phyloP scores from a whole-genome alignment of 2,797 vertebrate species.

The Calcarius lapponicus region DNA sequence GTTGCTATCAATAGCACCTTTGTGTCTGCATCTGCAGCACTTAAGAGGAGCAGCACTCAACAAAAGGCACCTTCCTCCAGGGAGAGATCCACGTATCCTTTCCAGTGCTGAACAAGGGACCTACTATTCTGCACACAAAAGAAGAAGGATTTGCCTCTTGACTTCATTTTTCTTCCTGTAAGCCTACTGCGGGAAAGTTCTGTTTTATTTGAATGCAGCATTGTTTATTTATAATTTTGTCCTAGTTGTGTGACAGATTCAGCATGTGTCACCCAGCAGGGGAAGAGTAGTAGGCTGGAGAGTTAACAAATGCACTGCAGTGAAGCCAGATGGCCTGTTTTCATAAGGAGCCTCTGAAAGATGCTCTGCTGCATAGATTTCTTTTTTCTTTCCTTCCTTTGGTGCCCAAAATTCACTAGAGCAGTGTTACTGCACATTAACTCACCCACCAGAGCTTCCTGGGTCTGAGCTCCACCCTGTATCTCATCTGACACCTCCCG shows the following conservation, averaged over 20 bases:
- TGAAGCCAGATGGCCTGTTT: slow-evolving; percentile 53
- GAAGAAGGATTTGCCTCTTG: background rate
- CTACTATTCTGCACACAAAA: background rate
- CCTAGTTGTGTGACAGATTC: slow-evolving; percentile 58
- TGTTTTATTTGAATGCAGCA: slow-evolving; percentile 43
- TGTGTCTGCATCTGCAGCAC: background rate
- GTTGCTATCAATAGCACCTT: background rate
- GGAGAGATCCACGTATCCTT: background rate
- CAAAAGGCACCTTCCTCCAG: background rate
- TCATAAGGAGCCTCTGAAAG: slow-evolving; percentile 32
- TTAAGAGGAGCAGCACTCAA: background rate
- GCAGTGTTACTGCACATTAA: background rate
- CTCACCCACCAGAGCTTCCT: background rate
- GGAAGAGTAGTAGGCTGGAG: slow-evolving; percentile 36
- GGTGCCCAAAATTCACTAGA: background rate
- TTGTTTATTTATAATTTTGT: slow-evolving; percentile 67
- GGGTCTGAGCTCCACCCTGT: background rate
- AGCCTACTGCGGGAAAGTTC: background rate
- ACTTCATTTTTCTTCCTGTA: background rate
- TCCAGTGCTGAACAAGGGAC: background rate
- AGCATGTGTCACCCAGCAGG: slow-evolving; percentile 43
- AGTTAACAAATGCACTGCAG: slow-evolving; percentile 14
- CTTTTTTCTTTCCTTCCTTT: background rate
- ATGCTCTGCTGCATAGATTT: slow-evolving; percentile 24
- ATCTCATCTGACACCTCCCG: background rate